A percentile compares a stretch with the other conserved stretches of the same genome.
Conservation (phyloP, 2,113 vertebrate genomes). For the Oreotrochilus melanogaster region DNA sequence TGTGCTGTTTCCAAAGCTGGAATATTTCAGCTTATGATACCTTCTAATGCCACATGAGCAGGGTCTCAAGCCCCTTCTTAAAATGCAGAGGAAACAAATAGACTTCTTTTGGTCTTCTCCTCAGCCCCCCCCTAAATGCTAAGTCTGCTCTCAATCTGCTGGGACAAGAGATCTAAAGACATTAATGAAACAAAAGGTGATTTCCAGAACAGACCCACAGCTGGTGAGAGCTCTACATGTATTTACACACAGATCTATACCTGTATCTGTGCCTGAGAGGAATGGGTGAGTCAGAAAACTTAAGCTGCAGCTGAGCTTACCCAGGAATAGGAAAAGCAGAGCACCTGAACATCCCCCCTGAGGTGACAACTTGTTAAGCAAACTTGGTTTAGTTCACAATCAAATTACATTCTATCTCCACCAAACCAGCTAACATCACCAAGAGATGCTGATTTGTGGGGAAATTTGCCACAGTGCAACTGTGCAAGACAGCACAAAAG, state of each 20-base stretch:
- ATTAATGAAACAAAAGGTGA: background rate
- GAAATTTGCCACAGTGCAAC: background rate
- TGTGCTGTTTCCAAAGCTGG: background rate
- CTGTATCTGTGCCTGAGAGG: background rate
- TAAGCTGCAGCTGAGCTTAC: background rate
- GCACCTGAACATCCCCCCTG: background rate
- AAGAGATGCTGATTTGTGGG: background rate
- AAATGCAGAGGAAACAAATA: background rate
- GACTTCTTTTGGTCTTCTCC: background rate
- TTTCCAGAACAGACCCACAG: background rate
- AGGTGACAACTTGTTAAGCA: background rate
- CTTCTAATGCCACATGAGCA: background rate
- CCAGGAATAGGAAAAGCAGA: background rate
- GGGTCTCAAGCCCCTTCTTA: background rate
- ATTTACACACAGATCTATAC: background rate
- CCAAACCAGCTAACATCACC: background rate
- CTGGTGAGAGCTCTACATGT: accelerated
- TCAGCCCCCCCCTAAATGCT: background rate
- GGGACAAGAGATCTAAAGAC: background rate
- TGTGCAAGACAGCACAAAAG: background rate
- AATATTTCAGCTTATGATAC: background rate
- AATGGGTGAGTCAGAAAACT: background rate
- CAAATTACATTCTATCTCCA: background rate
- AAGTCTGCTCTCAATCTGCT: background rate
- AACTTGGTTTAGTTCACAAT: background rate